Percentiles rank a stretch among this genome's conserved stretches.
phyloP scores from a whole-genome alignment of 2,888 invertebrate species.

The Drosophila imparisetae region DNA sequence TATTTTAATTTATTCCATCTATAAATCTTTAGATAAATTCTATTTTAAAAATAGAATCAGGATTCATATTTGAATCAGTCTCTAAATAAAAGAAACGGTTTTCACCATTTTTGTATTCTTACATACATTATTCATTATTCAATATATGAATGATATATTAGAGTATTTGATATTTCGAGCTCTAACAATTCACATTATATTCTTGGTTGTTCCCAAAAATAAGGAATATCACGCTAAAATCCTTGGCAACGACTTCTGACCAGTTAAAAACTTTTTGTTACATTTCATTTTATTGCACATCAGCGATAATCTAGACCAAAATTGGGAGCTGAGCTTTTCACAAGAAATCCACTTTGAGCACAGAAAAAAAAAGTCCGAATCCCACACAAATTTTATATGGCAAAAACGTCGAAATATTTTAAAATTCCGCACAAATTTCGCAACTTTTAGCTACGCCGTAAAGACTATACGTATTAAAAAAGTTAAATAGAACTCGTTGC shows the following conservation, averaged over 20 bases:
- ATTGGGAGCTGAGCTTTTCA: conserved; percentile 58
- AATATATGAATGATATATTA: background rate
- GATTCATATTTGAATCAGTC: background rate
- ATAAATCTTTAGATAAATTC: background rate
- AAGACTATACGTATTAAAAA: conserved; percentile 42
- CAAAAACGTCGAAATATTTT: conserved; percentile 49
- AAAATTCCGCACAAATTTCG: conserved; percentile 64
- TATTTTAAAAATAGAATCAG: background rate
- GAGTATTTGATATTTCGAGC: background rate
- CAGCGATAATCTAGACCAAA: conserved; percentile 75
- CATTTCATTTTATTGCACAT: conserved; percentile 68
- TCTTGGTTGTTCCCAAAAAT: background rate
- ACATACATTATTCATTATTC: background rate
- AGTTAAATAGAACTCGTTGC: conserved; percentile 52
- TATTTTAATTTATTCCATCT: background rate
- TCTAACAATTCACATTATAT: background rate
- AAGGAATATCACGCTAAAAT: conserved; percentile 24
- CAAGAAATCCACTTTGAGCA: conserved; percentile 56
- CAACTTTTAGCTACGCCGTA: conserved; percentile 48
- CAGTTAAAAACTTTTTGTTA: conserved; percentile 60
- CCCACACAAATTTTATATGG: conserved; percentile 30
- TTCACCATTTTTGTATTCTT: background rate
- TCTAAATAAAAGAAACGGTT: background rate
- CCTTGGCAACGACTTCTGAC: conserved; percentile 38
- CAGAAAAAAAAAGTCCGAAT: conserved; percentile 28